A percentile compares a stretch with the other conserved stretches of the same genome.
Evolutionary conservation across 2,888 invertebrate genomes (phyloP).

Genomic region (Odontothrips loti): DNA sequence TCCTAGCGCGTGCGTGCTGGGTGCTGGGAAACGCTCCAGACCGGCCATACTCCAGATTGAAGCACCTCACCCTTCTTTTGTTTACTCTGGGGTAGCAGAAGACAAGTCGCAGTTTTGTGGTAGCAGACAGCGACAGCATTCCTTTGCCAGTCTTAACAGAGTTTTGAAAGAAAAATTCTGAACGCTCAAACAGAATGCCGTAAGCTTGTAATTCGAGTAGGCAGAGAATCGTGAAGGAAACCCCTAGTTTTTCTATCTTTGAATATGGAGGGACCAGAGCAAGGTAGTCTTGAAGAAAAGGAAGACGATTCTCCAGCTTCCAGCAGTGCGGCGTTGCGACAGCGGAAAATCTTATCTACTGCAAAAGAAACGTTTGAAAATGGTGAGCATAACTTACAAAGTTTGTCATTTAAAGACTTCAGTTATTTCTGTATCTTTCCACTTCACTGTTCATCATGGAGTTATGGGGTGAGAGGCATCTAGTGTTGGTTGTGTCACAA

Average conservation of each 20-base stretch:
- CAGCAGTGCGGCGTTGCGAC: slow-evolving; percentile 42
- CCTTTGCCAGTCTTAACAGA: not conserved
- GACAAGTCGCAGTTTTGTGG: not conserved
- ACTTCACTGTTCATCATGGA: not conserved
- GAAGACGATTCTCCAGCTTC: not conserved
- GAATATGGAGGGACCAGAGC: not conserved
- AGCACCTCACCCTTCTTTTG: not conserved
- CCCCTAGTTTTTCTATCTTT: not conserved
- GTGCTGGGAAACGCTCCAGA: no score
- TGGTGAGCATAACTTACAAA: slow-evolving; percentile 46
- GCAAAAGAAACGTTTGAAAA: slow-evolving; percentile 57
- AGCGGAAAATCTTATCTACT: slow-evolving; percentile 54
- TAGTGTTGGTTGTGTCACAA: not conserved
- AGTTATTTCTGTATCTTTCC: not conserved
- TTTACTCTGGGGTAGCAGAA: not conserved
- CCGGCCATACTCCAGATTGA: no score
- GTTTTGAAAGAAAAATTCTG: not conserved
- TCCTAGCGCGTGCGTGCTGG: no score
- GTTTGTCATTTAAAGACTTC: not conserved
- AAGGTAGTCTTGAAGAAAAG: not conserved
- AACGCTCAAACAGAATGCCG: not conserved
- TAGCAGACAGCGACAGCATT: not conserved
- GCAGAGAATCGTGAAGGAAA: not conserved
- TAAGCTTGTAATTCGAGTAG: not conserved
- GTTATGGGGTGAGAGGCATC: not conserved